Percentiles rank a stretch among this genome's conserved stretches.
Conservation (phyloP, 2,113 vertebrate species). For the Atherinomorus stipes region DNA sequence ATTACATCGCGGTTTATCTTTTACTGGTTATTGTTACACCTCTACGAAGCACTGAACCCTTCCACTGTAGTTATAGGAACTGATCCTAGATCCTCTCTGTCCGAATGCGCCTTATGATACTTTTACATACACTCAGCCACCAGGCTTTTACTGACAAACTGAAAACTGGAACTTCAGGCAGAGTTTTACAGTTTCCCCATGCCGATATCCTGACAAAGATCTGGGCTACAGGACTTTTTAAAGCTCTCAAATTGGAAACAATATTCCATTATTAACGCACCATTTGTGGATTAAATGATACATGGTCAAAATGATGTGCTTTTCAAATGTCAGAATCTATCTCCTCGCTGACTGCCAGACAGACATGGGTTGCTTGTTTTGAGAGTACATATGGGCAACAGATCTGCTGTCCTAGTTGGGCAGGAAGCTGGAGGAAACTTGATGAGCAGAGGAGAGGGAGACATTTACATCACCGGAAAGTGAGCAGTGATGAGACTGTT, state of each 20-base stretch:
- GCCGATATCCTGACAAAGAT: not conserved
- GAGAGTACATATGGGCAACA: conserved; percentile 52
- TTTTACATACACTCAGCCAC: too few species aligned
- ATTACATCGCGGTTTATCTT: too few species aligned
- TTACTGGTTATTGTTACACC: too few species aligned
- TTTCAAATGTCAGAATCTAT: not conserved
- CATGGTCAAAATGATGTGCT: not conserved
- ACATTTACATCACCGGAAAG: conserved; percentile 71
- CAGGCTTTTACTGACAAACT: conserved; percentile 6
- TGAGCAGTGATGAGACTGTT: conserved; percentile 58
- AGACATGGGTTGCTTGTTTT: conserved; percentile 20
- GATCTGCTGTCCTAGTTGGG: conserved; percentile 28
- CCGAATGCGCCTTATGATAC: too few species aligned
- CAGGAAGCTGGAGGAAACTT: conserved; percentile 49
- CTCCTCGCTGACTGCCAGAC: conserved; percentile 9
- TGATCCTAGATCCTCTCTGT: too few species aligned
- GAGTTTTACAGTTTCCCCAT: not conserved
- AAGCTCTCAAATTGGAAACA: not conserved
- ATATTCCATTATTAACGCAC: not conserved
- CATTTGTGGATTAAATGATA: not conserved
- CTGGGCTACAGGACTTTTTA: not conserved
- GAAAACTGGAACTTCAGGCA: not conserved
- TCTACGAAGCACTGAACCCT: too few species aligned
- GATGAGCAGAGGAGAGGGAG: conserved; percentile 32
- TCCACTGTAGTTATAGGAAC: too few species aligned